Base-by-base conservation (phyloP, 2,113 vertebrate species). In the Apodemus speciosus region DNA sequence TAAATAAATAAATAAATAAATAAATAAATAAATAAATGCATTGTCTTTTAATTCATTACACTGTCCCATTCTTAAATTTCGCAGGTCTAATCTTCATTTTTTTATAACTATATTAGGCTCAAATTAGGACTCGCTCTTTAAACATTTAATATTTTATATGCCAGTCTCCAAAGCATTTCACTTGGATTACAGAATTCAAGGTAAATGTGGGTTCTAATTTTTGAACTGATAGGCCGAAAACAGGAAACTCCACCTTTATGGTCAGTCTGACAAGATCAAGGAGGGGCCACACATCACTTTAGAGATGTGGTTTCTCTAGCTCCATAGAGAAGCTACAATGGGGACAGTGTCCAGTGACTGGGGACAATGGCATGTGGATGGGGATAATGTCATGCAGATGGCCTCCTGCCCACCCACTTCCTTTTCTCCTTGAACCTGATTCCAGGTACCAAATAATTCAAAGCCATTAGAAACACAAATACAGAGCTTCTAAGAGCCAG, bases 371-470 rank as follows among this genome's bases (percentile, higher is more conserved):
- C n/a, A 46, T 46, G 43, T 46, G 43, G 43, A 87, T 23, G 35
- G 38, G 32, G 15, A 89, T 32, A 86, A 11, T 62, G 38, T 18
- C 1, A 51, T n/a, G 18, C 71, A 20, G 9, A 27, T 11, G 80
- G n/a, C n/a, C n/a, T 60, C 40, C 69, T 62, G 6, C 77, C 43
- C 35, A 46, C 27, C 56, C 66, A 72, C 23, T 40, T 80, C 53
- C 64, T 60, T 62, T 9, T 56, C 87, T 38, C 85, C 20, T 75
- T 56, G 3, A 75, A 89, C 27, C 3, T 76, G 73, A 35, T 23
- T 84, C n/a, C 13, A 80, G 7, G 27, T 92, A 60, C n/a, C 77
- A 88, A 95, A 93, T 64, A 53, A 80, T 85, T 92, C n/a, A 90
- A 16, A 85, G 43, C 20, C 32, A 53, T 69, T 8, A 73, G 62